These are phyloP conservation scores for Pristionchus fissidentatus DNA, from an alignment of 2,888 invertebrate species.

Conservation along the genomic window DNA sequence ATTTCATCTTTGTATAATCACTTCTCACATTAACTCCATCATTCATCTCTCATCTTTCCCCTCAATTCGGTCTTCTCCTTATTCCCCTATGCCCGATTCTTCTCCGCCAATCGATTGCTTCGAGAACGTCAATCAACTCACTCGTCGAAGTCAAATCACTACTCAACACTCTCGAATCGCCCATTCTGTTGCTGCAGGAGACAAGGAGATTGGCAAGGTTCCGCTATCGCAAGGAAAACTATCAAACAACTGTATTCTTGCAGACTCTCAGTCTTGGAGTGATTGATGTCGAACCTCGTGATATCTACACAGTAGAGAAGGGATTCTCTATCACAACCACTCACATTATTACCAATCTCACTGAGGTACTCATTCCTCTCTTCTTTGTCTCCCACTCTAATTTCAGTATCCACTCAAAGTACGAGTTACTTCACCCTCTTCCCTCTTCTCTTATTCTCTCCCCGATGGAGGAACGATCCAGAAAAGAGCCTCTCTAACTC, in stretches of 20 bases:
- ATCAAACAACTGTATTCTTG: neutral
- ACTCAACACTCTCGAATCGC: neutral
- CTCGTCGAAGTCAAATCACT: neutral
- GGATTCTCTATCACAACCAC: neutral
- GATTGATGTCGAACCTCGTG: slow-evolving; percentile 5
- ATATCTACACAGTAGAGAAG: neutral
- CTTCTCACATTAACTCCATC: neutral
- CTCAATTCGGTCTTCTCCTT: neutral
- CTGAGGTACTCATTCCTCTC: neutral
- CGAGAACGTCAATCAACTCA: neutral
- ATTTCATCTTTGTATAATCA: neutral
- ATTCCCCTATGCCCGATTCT: too few relatives aligned
- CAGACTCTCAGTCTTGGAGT: neutral
- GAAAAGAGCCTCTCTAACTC: neutral
- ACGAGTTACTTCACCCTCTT: neutral
- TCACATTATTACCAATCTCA: neutral
- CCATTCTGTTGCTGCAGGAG: slow-evolving; percentile 17
- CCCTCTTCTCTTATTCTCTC: neutral
- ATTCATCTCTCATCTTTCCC: neutral
- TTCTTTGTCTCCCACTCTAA: neutral
- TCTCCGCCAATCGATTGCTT: neutral
- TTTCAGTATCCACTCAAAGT: neutral
- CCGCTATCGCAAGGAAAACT: neutral
- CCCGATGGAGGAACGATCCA: neutral
- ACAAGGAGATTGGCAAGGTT: neutral